Percentiles rank a stretch among this genome's conserved stretches.
phyloP scores from a whole-genome alignment of 2,113 vertebrate genomes.

The Emydura subglobosa region DNA sequence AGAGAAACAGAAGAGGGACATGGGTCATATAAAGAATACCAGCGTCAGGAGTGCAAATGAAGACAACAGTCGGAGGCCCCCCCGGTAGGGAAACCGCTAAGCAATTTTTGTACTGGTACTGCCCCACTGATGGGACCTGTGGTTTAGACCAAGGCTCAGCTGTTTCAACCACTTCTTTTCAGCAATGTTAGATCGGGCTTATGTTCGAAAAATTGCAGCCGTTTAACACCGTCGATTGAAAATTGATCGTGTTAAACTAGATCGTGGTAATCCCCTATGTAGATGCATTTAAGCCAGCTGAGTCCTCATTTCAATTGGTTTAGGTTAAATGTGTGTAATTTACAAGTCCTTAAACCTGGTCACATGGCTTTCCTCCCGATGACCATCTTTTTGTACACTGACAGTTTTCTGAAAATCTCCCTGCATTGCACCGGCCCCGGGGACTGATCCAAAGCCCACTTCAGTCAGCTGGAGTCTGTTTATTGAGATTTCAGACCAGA shows the following conservation, averaged over 20 bases:
- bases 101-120: rapidly evolving
- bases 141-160: not conserved
- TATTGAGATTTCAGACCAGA: not conserved
- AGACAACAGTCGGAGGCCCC: rapidly evolving
- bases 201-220: rapidly evolving
- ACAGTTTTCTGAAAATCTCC: not conserved
- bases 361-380: not conserved
- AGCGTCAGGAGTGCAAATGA: rapidly evolving
- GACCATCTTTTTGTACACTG: not conserved
- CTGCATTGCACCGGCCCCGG: not conserved
- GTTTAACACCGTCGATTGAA: not conserved
- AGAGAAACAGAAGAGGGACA: not conserved
- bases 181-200: not conserved
- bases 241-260: not conserved
- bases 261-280: not conserved
- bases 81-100: not conserved
- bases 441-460: not conserved
- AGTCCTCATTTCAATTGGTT: not conserved
- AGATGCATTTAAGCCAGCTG: not conserved
- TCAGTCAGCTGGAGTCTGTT: not conserved
- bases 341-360: not conserved
- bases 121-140: not conserved
- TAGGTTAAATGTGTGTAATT: not conserved
- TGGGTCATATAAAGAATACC: rapidly evolving
- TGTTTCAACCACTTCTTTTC: not conserved